Conservation (phyloP, 2,113 vertebrate species). For the Scopus umbretta region DNA sequence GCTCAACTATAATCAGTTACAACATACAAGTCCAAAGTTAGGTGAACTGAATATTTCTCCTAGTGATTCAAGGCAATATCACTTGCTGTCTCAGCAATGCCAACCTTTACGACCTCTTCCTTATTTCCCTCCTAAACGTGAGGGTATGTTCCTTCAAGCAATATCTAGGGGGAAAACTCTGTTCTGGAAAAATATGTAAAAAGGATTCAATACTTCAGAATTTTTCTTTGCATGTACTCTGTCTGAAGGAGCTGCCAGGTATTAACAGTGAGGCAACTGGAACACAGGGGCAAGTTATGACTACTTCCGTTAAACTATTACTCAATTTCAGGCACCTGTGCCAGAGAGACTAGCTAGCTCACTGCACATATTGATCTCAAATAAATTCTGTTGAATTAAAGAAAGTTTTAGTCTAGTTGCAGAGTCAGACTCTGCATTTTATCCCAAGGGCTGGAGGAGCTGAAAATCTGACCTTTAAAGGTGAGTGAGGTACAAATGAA, state of each 20-base stretch:
- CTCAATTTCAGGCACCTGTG: neutral
- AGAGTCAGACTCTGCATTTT: neutral
- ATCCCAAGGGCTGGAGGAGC: neutral
- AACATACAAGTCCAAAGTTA: neutral
- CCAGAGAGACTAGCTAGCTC: neutral
- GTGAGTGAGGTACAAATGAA: neutral
- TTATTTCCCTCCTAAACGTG: neutral
- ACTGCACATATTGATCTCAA: neutral
- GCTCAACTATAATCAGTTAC: neutral
- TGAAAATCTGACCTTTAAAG: neutral
- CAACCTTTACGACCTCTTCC: neutral
- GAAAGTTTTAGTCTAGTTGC: neutral
- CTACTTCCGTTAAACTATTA: neutral
- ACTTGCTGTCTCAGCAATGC: neutral
- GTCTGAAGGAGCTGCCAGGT: neutral
- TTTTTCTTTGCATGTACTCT: neutral
- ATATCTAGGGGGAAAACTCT: neutral
- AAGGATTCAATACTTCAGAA: neutral
- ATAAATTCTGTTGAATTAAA: neutral
- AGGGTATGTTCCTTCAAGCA: neutral
- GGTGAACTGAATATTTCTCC: neutral
- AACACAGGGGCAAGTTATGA: neutral
- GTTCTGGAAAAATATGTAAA: neutral
- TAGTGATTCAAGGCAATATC: neutral
- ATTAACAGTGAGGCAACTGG: neutral